Percentiles rank a stretch among this genome's conserved stretches.
Evolutionary conservation across 2,797 vertebrate species (phyloP).

Genomic region (Rhadinocentrus ornatus): DNA sequence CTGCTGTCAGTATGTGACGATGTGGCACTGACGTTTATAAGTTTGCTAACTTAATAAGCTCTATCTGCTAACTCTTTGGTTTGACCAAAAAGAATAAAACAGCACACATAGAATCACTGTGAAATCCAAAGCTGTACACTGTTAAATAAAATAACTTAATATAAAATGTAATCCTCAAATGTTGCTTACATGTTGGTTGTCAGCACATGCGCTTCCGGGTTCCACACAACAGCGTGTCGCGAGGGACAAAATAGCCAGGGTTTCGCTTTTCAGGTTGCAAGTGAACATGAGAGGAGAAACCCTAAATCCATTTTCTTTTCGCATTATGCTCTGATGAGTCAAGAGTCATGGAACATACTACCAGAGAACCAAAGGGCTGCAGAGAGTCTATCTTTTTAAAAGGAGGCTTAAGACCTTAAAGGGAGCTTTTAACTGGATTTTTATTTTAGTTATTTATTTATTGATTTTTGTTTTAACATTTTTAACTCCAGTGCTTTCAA

Average conservation of each 20-base stretch:
- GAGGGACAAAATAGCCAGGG: neutral
- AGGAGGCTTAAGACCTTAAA: no score
- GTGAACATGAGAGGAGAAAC: neutral
- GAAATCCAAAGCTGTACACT: rapidly evolving
- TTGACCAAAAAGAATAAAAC: neutral
- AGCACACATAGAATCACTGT: rapidly evolving
- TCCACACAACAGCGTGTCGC: conserved; percentile 57
- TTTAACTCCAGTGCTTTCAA: no score
- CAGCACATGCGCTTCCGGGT: conserved; percentile 58
- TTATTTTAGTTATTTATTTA: no score
- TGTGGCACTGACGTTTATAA: conserved; percentile 67
- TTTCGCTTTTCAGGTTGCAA: conserved; percentile 30
- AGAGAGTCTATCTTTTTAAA: no score
- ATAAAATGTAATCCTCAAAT: neutral
- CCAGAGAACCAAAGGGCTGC: no score
- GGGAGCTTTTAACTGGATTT: no score
- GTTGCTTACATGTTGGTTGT: conserved; percentile 67
- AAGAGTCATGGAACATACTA: neutral
- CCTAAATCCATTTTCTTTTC: neutral
- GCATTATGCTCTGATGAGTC: no score
- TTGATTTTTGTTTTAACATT: no score
- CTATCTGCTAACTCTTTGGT: conserved; percentile 4
- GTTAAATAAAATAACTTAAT: rapidly evolving
- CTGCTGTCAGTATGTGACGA: conserved; percentile 53
- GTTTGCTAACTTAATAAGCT: conserved; percentile 59